Base-by-base conservation (phyloP, 2,113 vertebrate genomes). In the Urocitellus parryii region DNA sequence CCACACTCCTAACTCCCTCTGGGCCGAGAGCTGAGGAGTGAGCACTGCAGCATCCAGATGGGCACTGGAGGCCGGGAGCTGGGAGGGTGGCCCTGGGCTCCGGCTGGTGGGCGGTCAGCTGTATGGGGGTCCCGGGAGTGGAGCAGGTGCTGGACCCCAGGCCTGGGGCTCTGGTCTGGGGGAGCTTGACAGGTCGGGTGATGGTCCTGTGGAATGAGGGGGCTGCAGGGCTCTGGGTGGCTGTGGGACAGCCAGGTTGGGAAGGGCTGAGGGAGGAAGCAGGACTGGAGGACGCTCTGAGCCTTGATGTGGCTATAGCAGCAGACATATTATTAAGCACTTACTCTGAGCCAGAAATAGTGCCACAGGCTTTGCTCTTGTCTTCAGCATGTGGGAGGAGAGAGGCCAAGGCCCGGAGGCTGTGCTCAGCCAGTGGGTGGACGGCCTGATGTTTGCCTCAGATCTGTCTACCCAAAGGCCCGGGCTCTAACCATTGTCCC, bases 1-100 rank as follows among this genome's bases (percentile, higher is more conserved):
- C 88, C 56, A 89, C 86, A 79, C 93, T 91, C 37, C 78, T 96
- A 96, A 97, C 94, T 95, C 94, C 96, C 53, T 88, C 92, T 88
- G 92, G 94, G 81, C 70, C 39, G 73, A 95, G 90, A 84, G 58
- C 58, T 96, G 95, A 88, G 73, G 82, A 79, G 86, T 53, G 34
- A 81, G 63, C n/a, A 0, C 80, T 1, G 11, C 10, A 13, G 88
- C 76, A 42, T 65, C 53, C 65, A 13, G n/a, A 32, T 12, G 83
- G 53, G 63, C n/a, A 56, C 32, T 8, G n/a, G 5, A 4, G 39
- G 13, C 7, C 0, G 13, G 13, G 56, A 34, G 37, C 51, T 24
- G 37, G 56, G 85, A 34, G n/a, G 4, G 17, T 3, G 29, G 22
- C 58, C 58, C 24, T 61, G 16, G 16, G 20, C 22, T 61, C 0